A percentile compares a stretch with the other conserved stretches of the same genome.
These are phyloP conservation scores for Thalassarche chlororhynchos DNA, from an alignment of 2,113 vertebrate genomes.

Conservation along the genomic window DNA sequence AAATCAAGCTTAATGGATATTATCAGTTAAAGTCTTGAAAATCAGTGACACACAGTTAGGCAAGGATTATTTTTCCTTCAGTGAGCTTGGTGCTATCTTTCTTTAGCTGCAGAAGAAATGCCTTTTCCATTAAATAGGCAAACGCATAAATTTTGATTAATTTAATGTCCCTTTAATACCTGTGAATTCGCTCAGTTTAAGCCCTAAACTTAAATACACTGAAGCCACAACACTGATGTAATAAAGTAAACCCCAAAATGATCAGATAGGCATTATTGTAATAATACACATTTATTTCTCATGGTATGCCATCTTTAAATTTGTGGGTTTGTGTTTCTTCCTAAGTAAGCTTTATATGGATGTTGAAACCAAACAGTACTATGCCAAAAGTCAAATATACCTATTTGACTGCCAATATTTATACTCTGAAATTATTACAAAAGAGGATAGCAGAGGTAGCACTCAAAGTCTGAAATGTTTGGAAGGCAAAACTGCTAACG, in stretches of 20 bases:
- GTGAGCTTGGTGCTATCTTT: not conserved
- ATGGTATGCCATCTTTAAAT: not conserved
- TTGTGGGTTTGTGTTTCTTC: not conserved
- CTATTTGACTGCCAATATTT: not conserved
- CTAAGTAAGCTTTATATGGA: not conserved
- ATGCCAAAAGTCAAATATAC: not conserved
- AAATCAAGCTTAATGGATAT: not conserved
- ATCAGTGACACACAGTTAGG: not conserved
- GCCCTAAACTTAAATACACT: not conserved
- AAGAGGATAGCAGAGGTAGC: not conserved
- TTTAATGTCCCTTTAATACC: not conserved
- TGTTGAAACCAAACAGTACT: not conserved
- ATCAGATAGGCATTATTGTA: not conserved
- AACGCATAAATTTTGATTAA: not conserved
- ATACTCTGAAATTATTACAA: not conserved
- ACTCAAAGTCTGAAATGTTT: not conserved
- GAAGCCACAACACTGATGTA: not conserved
- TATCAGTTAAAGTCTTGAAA: not conserved
- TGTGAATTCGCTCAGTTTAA: not conserved
- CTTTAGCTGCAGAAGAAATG: not conserved
- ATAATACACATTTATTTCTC: not conserved
- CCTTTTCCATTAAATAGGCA: not conserved
- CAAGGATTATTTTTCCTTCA: not conserved
- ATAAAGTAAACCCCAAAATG: not conserved
- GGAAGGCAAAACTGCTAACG: not conserved